Base-by-base conservation (phyloP, 2,888 invertebrate genomes). In the Acheta domesticus region DNA sequence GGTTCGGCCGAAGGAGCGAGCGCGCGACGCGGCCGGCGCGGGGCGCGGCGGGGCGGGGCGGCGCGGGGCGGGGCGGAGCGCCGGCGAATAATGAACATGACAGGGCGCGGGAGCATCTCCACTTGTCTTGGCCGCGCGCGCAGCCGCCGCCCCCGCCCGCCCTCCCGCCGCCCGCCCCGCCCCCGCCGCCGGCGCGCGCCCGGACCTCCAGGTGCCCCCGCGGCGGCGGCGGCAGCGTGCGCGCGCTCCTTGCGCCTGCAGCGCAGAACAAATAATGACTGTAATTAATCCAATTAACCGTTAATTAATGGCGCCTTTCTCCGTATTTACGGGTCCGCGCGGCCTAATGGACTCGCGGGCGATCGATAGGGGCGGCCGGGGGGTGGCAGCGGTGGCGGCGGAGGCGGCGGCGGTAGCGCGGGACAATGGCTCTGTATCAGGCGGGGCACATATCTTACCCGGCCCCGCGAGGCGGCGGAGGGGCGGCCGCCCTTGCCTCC, bases 221-320 rank as follows among this genome's bases (percentile, higher is more conserved):
- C 36, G n/a, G 48, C 14, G 48, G 8, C 36, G 48, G 75, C 20
- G 75, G 14, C 21, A 12, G 74, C 74, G 21, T 19, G 16, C 48
- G 16, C 76, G 49, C 48, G 36, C 19, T n/a, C 76, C 76, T 48
- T 76, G 76, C 49, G n/a, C 76, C 81, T 78, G 77, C 80, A 86
- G 85, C 86, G 62, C 62, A 62, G 62, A 62, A 62, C 62, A 87
- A 88, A 87, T 88, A 88, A 88, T 87, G 87, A 88, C 86, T 84
- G 87, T 86, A 87, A 88, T 88, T 88, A 88, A 88, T 88, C 88
- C 88, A 88, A 88, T 88, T 88, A 88, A 87, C 88, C 87, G 87
- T 87, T 87, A 88, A 88, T 88, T 87, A 87, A 88, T 87, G 87
- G 86, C 86, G 85, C 86, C 87, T 87, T 87, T 86, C 86, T 86